Evolutionary conservation across 2,888 invertebrate genomes (phyloP).

Genomic region (Molorchus minor): DNA sequence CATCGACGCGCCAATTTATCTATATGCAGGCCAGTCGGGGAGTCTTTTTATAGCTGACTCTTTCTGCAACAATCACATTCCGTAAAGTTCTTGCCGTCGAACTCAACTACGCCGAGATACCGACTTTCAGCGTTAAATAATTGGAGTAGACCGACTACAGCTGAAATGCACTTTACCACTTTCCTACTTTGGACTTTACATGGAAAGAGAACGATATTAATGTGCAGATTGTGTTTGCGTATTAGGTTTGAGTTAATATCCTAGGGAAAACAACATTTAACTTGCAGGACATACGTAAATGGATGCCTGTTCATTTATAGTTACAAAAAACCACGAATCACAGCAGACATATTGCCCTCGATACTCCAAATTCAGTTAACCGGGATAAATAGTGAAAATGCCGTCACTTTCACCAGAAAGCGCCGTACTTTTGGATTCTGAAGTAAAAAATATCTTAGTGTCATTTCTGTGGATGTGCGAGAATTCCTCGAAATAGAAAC

Average conservation of each 20-base stretch:
- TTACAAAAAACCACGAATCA: background rate
- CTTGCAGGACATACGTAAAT: no score
- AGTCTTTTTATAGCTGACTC: constrained; percentile 38
- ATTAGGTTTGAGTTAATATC: constrained; percentile 28
- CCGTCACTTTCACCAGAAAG: no score
- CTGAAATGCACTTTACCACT: constrained; percentile 27
- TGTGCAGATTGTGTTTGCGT: constrained; percentile 20
- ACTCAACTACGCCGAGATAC: constrained; percentile 21
- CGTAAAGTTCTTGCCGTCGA: constrained; percentile 32
- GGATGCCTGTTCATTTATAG: no score
- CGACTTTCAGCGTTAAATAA: constrained; percentile 25
- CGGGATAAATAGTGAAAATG: no score
- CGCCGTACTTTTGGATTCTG: no score
- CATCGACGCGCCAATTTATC: constrained; percentile 57
- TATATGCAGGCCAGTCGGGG: constrained; percentile 42
- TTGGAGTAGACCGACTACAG: constrained; percentile 25
- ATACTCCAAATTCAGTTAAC: no score
- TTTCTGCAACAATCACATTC: constrained; percentile 44
- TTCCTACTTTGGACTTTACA: constrained; percentile 25
- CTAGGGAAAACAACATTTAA: constrained; percentile 17
- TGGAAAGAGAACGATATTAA: constrained; percentile 20
- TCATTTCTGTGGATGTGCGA: no score
- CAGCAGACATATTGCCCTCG: no score
- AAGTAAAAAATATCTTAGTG: no score
- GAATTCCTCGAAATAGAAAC: no score